Conservation (phyloP, 2,888 invertebrate genomes). For the Clusia tigrina region DNA sequence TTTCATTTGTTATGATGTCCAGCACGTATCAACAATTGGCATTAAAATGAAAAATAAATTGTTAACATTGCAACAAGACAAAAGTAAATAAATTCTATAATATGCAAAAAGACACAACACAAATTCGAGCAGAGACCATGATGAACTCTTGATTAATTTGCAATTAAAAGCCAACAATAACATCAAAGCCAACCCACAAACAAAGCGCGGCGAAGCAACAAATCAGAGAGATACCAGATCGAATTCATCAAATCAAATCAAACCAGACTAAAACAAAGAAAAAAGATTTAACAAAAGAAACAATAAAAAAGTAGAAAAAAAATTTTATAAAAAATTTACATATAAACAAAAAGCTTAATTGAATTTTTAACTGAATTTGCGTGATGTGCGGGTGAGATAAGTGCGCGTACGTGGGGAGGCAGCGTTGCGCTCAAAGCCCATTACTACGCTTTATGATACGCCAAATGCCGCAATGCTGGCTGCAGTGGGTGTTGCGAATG, state of each 20-base stretch:
- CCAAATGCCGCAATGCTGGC: too few relatives aligned
- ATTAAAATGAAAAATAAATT: not conserved
- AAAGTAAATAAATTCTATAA: too few relatives aligned
- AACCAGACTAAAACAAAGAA: not conserved
- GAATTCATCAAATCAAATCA: not conserved
- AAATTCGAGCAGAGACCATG: not conserved
- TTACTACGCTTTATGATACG: not conserved
- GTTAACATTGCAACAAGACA: too few relatives aligned
- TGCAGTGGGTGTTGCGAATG: not conserved
- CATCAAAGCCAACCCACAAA: not conserved
- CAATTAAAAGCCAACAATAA: not conserved
- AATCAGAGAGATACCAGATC: not conserved
- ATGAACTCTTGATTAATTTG: not conserved
- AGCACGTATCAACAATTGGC: not conserved
- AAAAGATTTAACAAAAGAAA: too few relatives aligned
- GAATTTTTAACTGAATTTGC: too few relatives aligned
- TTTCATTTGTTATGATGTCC: too few relatives aligned
- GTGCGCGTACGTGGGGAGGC: not conserved
- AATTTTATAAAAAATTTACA: not conserved
- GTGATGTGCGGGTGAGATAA: not conserved
- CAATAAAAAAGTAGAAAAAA: too few relatives aligned
- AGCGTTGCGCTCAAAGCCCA: not conserved
- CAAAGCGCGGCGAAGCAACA: not conserved
- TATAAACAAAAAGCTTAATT: constrained; percentile 5
- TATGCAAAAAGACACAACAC: constrained; percentile 3